Conservation (phyloP, 92 coral and sea anemone genomes). For the Palythoa caribaeorum region DNA sequence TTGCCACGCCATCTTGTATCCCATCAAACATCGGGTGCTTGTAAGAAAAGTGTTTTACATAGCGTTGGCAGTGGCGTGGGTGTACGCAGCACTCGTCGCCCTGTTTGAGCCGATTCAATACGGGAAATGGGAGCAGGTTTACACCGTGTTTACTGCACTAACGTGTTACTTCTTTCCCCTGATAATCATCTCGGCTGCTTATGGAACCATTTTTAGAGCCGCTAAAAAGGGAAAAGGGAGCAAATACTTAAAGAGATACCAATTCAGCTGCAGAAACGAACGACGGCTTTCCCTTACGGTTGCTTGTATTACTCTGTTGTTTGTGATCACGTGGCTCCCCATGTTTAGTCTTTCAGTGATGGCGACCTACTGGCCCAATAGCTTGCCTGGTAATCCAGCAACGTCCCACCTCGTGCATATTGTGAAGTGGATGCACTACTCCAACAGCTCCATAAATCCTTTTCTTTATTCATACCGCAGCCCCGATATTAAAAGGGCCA, state of each 20-base stretch:
- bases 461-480: conserved; percentile 89
- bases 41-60: conserved; percentile 65
- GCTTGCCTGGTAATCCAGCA: conserved; percentile 65
- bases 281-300: conserved; percentile 76
- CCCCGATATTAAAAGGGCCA: conserved; percentile 72
- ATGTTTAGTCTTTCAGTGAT: conserved; percentile 73
- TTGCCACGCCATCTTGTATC: conserved; percentile 82
- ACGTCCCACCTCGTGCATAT: conserved; percentile 76
- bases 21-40: conserved; percentile 80
- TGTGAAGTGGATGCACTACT: conserved; percentile 97
- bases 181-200: conserved; percentile 72
- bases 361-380: conserved; percentile 69
- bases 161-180: conserved; percentile 81
- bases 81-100: conserved; percentile 77
- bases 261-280: conserved; percentile 21
- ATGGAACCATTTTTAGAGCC: conserved; percentile 64
- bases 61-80: conserved; percentile 72
- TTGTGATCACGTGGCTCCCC: conserved; percentile 89
- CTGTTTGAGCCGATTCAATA: conserved; percentile 82
- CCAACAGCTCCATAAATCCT: conserved; percentile 86
- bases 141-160: conserved; percentile 66
- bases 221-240: conserved; percentile 30
- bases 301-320: conserved; percentile 77
- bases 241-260: neutral
- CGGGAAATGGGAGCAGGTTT: conserved; percentile 78